Evolutionary conservation across 2,888 invertebrate genomes (phyloP), one percentile per base, ranked within the genome.

Genomic region (Macaria notata): DNA sequence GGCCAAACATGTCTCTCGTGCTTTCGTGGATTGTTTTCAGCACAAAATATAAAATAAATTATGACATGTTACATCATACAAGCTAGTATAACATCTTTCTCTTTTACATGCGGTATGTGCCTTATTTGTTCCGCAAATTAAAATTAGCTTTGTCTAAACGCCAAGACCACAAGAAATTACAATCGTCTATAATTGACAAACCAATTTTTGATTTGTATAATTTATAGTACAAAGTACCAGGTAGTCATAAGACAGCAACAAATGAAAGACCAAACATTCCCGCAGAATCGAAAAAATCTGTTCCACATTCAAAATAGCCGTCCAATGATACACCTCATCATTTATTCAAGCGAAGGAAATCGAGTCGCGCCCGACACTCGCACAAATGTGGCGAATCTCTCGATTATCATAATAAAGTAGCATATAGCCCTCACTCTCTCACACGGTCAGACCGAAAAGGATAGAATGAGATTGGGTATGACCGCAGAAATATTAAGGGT

Each of bases 341-440:
- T 73, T 85, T 84, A 87, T 87, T 86, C 87, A 85, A 70, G 68
- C 63, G 65, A 59, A 71, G 63, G 76, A 74, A 80, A 80, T 78
- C 75, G 71, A 75, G 74, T 73, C 64, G 68, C 68, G 63, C 65
- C 58, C 55, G 29, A 54, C 71, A 67, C 72, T 73, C 75, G 70
- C 78, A 71, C 80, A 78, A 79, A 82, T 83, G 79, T 79, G 79
- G 78, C 73, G 78, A 83, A 85, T 84, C 79, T 81, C 77, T 76
- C 78, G 83, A 87, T 87, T 86, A 86, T 85, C 84, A 87, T 87
- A 86, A 86, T 86, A 83, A 80, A 86, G 84, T 82, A 83, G 81
- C 54, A 38, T 64, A 42, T n/a, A 9, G 33, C 65, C 61, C 55
- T 84, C 81, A 59, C 66, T 68, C 58, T 81, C 64, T 39, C 3